Conservation (phyloP, 2,113 vertebrate genomes). For the Serinus canaria region DNA sequence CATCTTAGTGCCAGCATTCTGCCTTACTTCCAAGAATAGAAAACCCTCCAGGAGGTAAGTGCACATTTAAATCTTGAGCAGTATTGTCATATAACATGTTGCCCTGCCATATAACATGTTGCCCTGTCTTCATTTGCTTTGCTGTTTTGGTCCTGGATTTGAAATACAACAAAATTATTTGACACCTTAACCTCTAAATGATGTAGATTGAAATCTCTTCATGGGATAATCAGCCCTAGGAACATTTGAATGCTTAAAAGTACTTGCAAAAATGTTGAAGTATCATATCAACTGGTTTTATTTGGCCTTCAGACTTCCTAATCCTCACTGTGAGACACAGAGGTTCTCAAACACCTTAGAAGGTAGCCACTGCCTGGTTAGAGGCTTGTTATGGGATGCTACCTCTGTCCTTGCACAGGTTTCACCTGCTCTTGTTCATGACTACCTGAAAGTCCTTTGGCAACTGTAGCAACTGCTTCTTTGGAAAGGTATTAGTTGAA, state of each 20-base stretch:
- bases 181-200: neutral
- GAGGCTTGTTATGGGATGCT: neutral
- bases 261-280: neutral
- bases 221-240: neutral
- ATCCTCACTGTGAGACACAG: neutral
- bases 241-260: neutral
- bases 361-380: neutral
- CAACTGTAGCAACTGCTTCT: neutral
- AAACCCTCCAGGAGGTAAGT: neutral
- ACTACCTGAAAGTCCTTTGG: slow-evolving; percentile 1
- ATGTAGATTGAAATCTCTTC: neutral
- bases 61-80: neutral
- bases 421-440: neutral
- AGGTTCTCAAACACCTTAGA: slow-evolving; percentile 63
- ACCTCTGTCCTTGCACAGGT: neutral
- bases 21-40: neutral
- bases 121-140: slow-evolving; percentile 41
- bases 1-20: neutral
- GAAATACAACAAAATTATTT: neutral
- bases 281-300: neutral
- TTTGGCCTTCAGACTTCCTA: neutral
- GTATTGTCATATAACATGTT: neutral
- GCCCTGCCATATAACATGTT: neutral
- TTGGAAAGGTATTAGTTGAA: neutral
- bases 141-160: slow-evolving; percentile 28